Base-by-base conservation (phyloP, 2,113 vertebrate species). In the Lagopus leucura region DNA sequence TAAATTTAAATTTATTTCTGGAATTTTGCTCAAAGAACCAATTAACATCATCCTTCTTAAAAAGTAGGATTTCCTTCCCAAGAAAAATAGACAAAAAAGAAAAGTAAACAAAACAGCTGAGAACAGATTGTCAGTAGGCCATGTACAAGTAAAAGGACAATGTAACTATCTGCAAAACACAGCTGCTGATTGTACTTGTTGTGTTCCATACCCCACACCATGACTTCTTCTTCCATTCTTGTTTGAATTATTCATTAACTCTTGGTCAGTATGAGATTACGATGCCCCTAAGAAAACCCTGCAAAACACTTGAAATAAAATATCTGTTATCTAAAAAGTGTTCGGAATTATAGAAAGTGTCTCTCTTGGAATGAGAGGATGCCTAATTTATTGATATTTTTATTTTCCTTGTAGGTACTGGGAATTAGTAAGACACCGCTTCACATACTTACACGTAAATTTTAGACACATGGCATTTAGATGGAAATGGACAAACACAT, bases 311-410 rank as follows among this genome's bases (percentile, higher is more conserved):
- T 32, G 32, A 73, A 69, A 13, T 30, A 18, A 89, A 86, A 65
- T 38, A 61, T 16, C 17, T 82, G 8, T 13, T 63, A 58, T 6
- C 7, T 61, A 82, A 5, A 74, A 21, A 50, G 28, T 28, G 50
- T 89, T 55, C 13, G 7, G 52, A 88, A 82, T 71, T 17, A 8
- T 48, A 57, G 50, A 47, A 84, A 70, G 3, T 7, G 1, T 20
- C 5, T 24, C 19, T 71, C 36, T 22, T 24, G 18, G 32, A 86
- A 67, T 34, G 7, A 55, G 60, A 25, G 21, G 34, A 13, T 13
- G 66, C 4, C 0, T 0, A 3, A 38, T 36, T 8, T 20, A n/a
- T 2, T 61, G 19, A 1, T 52, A 13, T 54, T 54, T 54, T 10
- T 65, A 38, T 64, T 84, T 69, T 64, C 3, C 8, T 66, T 13